Conservation (phyloP, 92 coral and sea anemone species). For the Phenganax subtilis region DNA sequence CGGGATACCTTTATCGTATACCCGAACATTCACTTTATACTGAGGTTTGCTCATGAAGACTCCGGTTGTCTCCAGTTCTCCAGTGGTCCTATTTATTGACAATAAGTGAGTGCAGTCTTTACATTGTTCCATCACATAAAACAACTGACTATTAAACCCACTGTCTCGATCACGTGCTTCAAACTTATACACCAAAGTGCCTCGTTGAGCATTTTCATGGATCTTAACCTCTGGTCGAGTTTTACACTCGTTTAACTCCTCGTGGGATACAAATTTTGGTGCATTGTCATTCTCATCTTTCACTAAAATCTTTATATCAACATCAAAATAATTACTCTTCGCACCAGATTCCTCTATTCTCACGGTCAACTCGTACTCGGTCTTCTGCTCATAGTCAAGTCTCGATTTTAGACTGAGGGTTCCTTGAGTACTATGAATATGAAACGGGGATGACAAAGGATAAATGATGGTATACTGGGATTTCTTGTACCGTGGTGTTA, state of each 20-base stretch:
- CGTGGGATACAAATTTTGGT: slow-evolving; percentile 62
- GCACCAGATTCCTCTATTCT: slow-evolving; percentile 54
- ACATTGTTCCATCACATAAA: slow-evolving; percentile 48
- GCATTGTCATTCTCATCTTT: slow-evolving; percentile 77
- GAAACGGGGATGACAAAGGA: slow-evolving; percentile 61
- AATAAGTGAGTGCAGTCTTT: background rate
- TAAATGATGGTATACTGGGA: slow-evolving; percentile 61
- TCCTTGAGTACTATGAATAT: slow-evolving; percentile 53
- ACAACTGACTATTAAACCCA: slow-evolving; percentile 57
- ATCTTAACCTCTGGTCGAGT: slow-evolving; percentile 25
- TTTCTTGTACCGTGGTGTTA: slow-evolving; percentile 49
- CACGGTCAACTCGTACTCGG: slow-evolving; percentile 54
- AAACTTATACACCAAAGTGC: slow-evolving; percentile 58
- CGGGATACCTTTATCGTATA: slow-evolving; percentile 72
- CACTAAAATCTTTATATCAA: slow-evolving; percentile 59
- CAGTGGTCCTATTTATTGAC: background rate
- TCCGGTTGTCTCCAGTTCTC: slow-evolving; percentile 38
- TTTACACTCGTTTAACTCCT: slow-evolving; percentile 45
- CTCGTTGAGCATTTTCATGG: slow-evolving; percentile 64
- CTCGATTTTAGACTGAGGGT: slow-evolving; percentile 42
- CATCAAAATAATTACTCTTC: slow-evolving; percentile 61
- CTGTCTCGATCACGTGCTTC: slow-evolving; percentile 73
- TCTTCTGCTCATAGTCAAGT: slow-evolving; percentile 70
- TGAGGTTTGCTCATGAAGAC: slow-evolving; percentile 48
- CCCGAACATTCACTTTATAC: slow-evolving; percentile 73